A percentile compares a stretch with the other conserved stretches of the same genome.
phyloP scores from a whole-genome alignment of 2,888 invertebrate species.

The Lithosia quadra region DNA sequence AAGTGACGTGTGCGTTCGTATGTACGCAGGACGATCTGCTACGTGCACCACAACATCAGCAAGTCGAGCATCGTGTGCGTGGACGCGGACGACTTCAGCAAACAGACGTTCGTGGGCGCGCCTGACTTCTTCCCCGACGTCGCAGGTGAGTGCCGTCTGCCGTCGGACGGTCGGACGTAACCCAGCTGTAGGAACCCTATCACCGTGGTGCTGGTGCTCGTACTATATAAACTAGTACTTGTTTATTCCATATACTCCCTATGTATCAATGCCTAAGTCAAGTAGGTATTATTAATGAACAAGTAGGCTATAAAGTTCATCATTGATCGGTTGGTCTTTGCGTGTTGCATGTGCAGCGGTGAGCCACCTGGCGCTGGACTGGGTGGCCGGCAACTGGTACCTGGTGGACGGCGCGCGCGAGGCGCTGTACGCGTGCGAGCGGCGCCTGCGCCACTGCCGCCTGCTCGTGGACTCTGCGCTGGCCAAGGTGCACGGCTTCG shows the following conservation, averaged over 20 bases:
- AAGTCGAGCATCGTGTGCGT: conserved; percentile 88
- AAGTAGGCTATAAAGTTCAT: too few species aligned
- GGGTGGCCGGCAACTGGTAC: conserved; percentile 96
- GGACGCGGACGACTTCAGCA: conserved; percentile 88
- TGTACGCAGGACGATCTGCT: conserved; percentile 87
- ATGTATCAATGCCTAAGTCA: too few species aligned
- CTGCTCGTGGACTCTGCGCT: conserved; percentile 90
- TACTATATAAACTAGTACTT: too few species aligned
- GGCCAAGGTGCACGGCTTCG: conserved; percentile 91
- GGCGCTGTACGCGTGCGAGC: conserved; percentile 91
- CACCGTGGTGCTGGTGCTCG: too few species aligned
- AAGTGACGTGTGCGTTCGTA: too few species aligned
- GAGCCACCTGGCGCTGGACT: conserved; percentile 92
- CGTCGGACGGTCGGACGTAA: too few species aligned
- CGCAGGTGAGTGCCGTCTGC: conserved; percentile 83
- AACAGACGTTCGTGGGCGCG: conserved; percentile 86
- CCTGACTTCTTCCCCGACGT: conserved; percentile 89
- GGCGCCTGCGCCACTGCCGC: conserved; percentile 88
- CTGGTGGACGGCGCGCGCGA: conserved; percentile 90
- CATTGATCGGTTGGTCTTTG: too few species aligned
- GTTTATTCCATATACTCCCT: too few species aligned
- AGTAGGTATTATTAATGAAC: too few species aligned
- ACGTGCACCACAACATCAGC: conserved; percentile 89
- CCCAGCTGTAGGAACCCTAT: too few species aligned
- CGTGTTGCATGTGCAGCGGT: too few species aligned